phyloP scores from a whole-genome alignment of 2,888 invertebrate genomes.

The Protophormia terraenovae region DNA sequence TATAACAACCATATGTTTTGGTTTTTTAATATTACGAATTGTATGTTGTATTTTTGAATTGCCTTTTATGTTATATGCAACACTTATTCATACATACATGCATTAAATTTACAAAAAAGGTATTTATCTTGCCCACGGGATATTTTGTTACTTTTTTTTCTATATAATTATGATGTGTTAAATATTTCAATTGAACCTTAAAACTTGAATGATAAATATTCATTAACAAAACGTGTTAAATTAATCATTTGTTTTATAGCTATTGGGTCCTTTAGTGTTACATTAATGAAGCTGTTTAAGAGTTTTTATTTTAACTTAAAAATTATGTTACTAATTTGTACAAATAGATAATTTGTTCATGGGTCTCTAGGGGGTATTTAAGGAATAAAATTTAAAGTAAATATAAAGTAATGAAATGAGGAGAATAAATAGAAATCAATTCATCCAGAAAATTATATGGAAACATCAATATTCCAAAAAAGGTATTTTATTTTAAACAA shows the following conservation, averaged over 20 bases:
- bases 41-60: no score
- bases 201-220: constrained; percentile 28
- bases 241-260: constrained; percentile 1
- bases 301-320: background rate
- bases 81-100: background rate
- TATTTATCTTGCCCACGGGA: constrained; percentile 11
- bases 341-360: background rate
- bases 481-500: no score
- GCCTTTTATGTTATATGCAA: background rate
- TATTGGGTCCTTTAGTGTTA: background rate
- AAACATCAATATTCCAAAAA: no score
- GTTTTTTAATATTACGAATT: background rate
- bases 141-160: background rate
- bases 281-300: background rate
- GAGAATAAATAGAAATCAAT: no score
- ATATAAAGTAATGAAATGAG: no score
- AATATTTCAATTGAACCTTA: constrained; percentile 20
- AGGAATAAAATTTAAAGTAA: no score
- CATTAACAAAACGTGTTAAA: constrained; percentile 22
- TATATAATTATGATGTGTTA: constrained; percentile 15
- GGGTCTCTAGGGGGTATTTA: no score
- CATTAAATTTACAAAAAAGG: no score
- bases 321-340: background rate
- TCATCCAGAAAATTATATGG: no score
- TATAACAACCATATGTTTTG: constrained; percentile 12